phyloP scores from a whole-genome alignment of 2,888 invertebrate species.

The Apeira syringaria region DNA sequence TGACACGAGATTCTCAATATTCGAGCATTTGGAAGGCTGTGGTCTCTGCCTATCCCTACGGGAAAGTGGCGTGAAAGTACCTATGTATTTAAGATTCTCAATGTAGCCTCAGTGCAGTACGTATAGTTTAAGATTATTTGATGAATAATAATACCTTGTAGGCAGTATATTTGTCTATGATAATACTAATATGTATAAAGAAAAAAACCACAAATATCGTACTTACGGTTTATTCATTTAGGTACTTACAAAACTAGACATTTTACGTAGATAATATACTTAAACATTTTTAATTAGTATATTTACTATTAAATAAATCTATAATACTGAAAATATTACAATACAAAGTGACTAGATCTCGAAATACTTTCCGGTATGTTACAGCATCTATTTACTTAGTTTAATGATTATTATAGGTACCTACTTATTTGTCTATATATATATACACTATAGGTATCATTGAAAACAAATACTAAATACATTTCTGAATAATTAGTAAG shows the following conservation, averaged over 20 bases:
- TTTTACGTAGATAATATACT: not conserved
- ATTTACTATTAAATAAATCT: not conserved
- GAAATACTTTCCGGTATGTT: constrained; percentile 24
- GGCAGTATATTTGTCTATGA: no score
- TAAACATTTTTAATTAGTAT: not conserved
- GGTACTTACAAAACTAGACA: not conserved
- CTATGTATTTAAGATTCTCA: no score
- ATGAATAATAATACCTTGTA: no score
- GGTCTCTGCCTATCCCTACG: no score
- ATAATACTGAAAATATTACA: not conserved
- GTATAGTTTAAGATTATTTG: no score
- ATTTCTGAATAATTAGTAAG: not conserved
- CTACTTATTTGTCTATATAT: no score
- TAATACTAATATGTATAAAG: no score
- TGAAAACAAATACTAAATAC: not conserved
- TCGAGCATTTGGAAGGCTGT: no score
- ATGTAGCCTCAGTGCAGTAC: no score
- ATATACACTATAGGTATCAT: not conserved
- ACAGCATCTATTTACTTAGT: not conserved
- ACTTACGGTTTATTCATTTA: not conserved
- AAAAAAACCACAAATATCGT: not conserved
- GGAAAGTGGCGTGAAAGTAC: no score
- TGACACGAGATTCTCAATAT: no score
- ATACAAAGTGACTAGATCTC: constrained; percentile 28
- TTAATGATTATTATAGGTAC: no score